Conservation (phyloP, 2,113 vertebrate genomes). For the Laticauda laticaudata region DNA sequence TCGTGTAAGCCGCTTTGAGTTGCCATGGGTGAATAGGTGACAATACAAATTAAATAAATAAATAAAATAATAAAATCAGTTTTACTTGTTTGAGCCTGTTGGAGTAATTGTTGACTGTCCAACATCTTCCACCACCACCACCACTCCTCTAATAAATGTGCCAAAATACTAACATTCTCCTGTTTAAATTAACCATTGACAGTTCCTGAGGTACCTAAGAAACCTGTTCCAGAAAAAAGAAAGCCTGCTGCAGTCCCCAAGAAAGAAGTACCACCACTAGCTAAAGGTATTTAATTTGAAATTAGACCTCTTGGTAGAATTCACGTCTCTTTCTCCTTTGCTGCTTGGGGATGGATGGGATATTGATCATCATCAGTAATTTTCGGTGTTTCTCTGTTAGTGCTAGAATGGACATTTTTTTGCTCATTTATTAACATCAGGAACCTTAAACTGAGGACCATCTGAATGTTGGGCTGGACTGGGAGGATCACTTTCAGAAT, state of each 20-base stretch:
- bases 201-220: constrained; percentile 76
- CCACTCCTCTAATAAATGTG: constrained; percentile 18
- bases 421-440: neutral
- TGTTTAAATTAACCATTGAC: constrained; percentile 58
- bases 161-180: constrained; percentile 48
- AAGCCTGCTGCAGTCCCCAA: constrained; percentile 63
- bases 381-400: neutral
- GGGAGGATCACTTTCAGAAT: neutral
- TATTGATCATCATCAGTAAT: neutral
- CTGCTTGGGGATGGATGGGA: neutral
- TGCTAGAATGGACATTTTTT: neutral
- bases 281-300: constrained; percentile 69
- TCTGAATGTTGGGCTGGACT: neutral
- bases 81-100: constrained; percentile 1
- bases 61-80: too few relatives aligned
- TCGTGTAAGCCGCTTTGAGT: too few relatives aligned
- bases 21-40: too few relatives aligned
- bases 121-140: constrained; percentile 18
- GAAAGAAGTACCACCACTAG: constrained; percentile 66
- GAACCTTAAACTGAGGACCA: neutral
- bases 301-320: neutral
- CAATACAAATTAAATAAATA: too few relatives aligned
- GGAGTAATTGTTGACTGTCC: constrained; percentile 38
- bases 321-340: constrained; percentile 10
- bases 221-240: constrained; percentile 74